phyloP scores from a whole-genome alignment of 2,797 vertebrate genomes.

The Centropyge bicolor region DNA sequence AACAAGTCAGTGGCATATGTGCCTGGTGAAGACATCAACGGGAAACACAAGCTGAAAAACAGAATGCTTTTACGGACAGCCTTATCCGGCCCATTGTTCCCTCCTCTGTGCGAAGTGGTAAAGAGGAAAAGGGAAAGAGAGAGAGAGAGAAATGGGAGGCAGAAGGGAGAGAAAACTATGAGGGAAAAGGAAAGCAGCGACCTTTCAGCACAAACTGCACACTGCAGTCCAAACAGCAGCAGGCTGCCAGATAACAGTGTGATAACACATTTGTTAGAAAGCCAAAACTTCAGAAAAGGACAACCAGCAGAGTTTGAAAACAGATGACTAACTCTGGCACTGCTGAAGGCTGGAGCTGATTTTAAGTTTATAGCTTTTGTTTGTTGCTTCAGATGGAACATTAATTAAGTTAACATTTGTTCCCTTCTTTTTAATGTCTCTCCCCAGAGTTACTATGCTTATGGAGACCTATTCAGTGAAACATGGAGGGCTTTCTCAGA shows the following conservation, averaged over 20 bases:
- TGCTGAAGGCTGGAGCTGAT: slow-evolving; percentile 5
- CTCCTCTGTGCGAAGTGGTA: slow-evolving; percentile 44
- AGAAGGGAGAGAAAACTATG: slow-evolving; percentile 32
- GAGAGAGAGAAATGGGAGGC: slow-evolving; percentile 39
- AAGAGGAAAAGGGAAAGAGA: slow-evolving; percentile 43
- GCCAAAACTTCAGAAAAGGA: slow-evolving; percentile 14
- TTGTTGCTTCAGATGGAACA: slow-evolving; percentile 29
- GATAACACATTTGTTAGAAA: slow-evolving; percentile 40
- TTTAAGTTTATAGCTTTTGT: slow-evolving; percentile 26
- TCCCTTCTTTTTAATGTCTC: slow-evolving; percentile 31
- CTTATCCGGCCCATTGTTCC: slow-evolving; percentile 72
- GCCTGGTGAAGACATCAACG: slow-evolving; percentile 45
- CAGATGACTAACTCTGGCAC: slow-evolving; percentile 5
- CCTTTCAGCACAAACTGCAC: slow-evolving; percentile 55
- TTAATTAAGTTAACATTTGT: slow-evolving; percentile 24
- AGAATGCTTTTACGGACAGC: slow-evolving; percentile 59
- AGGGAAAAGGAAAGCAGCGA: slow-evolving; percentile 44
- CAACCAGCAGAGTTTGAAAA: slow-evolving; percentile 26
- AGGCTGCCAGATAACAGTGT: slow-evolving; percentile 23
- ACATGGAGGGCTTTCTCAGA: slow-evolving; percentile 95
- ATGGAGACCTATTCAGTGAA: slow-evolving; percentile 95
- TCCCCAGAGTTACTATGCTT: slow-evolving; percentile 92
- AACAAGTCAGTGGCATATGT: slow-evolving; percentile 20
- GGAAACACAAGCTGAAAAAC: slow-evolving; percentile 63
- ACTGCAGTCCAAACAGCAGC: slow-evolving; percentile 31